A percentile compares a stretch with the other conserved stretches of the same genome.
phyloP scores from a whole-genome alignment of 2,113 vertebrate genomes.

The Hypocryptadius cinnamomeus region DNA sequence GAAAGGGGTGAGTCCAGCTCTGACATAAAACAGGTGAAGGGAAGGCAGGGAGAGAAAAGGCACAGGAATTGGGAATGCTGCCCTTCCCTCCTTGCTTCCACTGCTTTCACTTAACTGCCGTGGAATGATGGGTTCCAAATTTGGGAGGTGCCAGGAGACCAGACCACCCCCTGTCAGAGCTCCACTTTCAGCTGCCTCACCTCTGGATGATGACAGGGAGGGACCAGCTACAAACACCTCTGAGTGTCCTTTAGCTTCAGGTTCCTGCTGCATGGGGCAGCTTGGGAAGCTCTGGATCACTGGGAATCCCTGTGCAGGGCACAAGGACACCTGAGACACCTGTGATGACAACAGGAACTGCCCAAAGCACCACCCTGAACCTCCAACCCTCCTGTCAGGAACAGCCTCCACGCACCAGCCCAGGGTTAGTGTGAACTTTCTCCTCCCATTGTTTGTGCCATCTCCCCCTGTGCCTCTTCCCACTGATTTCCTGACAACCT shows the following conservation, averaged over 20 bases:
- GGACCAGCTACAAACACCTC: background rate
- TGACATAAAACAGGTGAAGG: fast-evolving
- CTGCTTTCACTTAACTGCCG: background rate
- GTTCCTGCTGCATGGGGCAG: background rate
- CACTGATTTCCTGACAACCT: slow-evolving; percentile 13
- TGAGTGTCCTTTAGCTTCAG: fast-evolving
- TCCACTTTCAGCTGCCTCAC: background rate
- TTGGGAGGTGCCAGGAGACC: background rate
- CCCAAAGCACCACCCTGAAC: background rate
- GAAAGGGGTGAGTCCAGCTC: background rate
- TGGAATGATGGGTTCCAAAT: background rate
- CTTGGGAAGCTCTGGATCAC: background rate
- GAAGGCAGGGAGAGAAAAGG: background rate
- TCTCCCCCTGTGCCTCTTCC: background rate
- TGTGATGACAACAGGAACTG: background rate
- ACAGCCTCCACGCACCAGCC: background rate
- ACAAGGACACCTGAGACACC: background rate
- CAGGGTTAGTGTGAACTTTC: slow-evolving; percentile 6
- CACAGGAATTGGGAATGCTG: background rate
- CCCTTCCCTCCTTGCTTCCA: background rate
- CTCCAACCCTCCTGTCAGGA: background rate
- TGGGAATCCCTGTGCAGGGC: background rate
- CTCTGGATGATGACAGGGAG: fast-evolving
- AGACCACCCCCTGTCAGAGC: too few species aligned
- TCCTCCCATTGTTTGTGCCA: background rate